phyloP scores from a whole-genome alignment of 2,797 vertebrate species.

The Hippocampus kuda region DNA sequence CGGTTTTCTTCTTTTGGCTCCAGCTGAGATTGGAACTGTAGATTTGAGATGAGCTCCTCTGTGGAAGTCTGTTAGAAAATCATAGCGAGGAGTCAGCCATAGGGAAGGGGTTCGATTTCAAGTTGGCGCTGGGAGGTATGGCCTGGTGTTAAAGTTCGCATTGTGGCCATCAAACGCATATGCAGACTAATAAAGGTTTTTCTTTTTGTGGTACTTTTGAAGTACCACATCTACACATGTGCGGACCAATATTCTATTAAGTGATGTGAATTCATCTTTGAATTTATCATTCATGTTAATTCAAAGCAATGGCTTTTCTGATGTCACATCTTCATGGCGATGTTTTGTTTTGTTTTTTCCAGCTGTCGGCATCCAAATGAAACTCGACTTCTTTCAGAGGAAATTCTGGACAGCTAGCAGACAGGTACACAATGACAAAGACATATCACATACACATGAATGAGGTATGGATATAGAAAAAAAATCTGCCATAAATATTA shows the following conservation, averaged over 20 bases:
- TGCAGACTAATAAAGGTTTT: too few relatives aligned
- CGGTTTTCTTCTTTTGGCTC: constrained; percentile 28
- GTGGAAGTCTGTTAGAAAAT: not conserved
- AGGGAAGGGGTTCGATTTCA: too few relatives aligned
- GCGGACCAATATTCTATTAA: not conserved
- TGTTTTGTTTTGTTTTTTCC: constrained; percentile 46
- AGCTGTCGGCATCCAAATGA: constrained; percentile 99
- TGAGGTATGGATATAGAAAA: not conserved
- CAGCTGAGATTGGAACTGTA: constrained; percentile 32
- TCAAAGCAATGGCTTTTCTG: not conserved
- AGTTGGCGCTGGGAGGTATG: not conserved
- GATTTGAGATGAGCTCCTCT: constrained; percentile 24
- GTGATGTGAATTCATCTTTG: not conserved
- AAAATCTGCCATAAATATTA: not conserved
- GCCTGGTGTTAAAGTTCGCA: not conserved
- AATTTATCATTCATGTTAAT: not conserved
- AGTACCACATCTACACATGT: not conserved
- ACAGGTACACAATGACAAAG: constrained; percentile 72
- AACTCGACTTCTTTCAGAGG: constrained; percentile 95
- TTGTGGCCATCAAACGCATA: not conserved
- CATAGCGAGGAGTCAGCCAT: not conserved
- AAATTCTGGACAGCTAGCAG: constrained; percentile 98
- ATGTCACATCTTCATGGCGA: not conserved
- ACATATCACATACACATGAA: not conserved
- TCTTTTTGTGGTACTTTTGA: too few relatives aligned